These are phyloP conservation scores for Pelvicachromis taeniatus DNA, from an alignment of 2,113 vertebrate genomes.

Conservation along the genomic window DNA sequence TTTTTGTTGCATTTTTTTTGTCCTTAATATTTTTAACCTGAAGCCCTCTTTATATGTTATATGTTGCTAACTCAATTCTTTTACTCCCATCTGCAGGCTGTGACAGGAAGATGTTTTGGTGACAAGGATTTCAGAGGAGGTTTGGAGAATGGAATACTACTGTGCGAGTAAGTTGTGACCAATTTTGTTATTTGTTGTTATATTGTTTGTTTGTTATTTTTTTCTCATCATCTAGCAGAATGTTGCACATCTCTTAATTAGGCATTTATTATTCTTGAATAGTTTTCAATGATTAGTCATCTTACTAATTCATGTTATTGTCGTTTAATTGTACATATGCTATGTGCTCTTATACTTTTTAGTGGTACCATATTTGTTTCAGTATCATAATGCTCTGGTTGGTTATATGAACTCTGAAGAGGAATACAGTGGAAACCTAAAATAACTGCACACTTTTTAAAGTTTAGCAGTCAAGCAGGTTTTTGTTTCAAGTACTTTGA, in stretches of 20 bases:
- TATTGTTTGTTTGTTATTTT: background rate
- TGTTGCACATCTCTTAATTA: background rate
- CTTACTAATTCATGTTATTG: background rate
- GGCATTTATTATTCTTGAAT: background rate
- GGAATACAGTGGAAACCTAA: background rate
- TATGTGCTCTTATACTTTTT: background rate
- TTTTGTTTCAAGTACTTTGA: background rate
- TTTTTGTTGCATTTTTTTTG: background rate
- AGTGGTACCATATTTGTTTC: background rate
- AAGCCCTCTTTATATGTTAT: background rate
- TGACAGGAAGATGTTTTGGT: conserved; percentile 88
- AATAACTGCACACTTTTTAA: background rate
- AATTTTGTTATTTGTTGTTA: background rate
- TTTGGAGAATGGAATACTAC: conserved; percentile 90
- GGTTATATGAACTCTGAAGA: background rate
- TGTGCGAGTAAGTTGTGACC: conserved; percentile 90
- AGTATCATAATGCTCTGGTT: fast-evolving
- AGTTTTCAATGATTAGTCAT: background rate
- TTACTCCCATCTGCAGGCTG: conserved; percentile 74
- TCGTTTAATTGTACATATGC: background rate
- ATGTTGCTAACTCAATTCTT: background rate
- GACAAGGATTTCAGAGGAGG: conserved; percentile 88
- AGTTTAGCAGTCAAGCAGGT: background rate
- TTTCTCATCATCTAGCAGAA: background rate
- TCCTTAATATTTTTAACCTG: background rate